These are phyloP conservation scores for Dolichomitus sp. DNA, from an alignment of 2,888 invertebrate species.

Conservation along the genomic window DNA sequence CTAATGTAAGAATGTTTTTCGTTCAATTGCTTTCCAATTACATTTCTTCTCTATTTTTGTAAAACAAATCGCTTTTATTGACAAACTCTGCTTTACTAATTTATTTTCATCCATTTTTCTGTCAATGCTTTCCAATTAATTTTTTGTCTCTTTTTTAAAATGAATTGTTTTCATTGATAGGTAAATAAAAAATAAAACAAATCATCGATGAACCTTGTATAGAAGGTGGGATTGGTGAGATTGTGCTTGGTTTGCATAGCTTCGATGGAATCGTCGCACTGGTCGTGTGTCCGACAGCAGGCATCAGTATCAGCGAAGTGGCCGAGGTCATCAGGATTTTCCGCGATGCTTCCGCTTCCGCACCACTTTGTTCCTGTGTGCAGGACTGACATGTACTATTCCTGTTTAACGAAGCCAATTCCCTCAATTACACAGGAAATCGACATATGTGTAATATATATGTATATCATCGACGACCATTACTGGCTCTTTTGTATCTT, in stretches of 20 bases:
- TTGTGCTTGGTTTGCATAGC: constrained; percentile 76
- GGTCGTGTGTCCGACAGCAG: constrained; percentile 82
- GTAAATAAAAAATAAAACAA: neutral
- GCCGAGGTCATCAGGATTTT: constrained; percentile 78
- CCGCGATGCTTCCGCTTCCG: constrained; percentile 79
- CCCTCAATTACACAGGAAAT: constrained; percentile 29
- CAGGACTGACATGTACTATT: constrained; percentile 9
- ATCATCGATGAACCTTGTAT: constrained; percentile 76
- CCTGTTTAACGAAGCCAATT: constrained; percentile 62
- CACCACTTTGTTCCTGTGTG: constrained; percentile 82
- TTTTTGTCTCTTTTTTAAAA: neutral
- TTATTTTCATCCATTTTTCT: neutral
- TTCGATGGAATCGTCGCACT: constrained; percentile 79
- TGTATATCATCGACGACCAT: constrained; percentile 10
- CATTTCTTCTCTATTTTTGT: too few relatives aligned
- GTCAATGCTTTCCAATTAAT: neutral
- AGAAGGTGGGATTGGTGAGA: constrained; percentile 78
- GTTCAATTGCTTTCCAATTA: too few relatives aligned
- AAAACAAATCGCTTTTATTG: too few relatives aligned
- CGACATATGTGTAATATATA: constrained; percentile 8
- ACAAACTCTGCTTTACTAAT: neutral
- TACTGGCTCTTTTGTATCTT: constrained; percentile 6
- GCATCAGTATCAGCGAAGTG: constrained; percentile 77
- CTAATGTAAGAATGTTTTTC: too few relatives aligned
- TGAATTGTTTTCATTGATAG: neutral